A percentile compares a stretch with the other conserved stretches of the same genome.
These are phyloP conservation scores for Adrianichthys oophorus DNA, from an alignment of 2,797 vertebrate species.

Conservation along the genomic window DNA sequence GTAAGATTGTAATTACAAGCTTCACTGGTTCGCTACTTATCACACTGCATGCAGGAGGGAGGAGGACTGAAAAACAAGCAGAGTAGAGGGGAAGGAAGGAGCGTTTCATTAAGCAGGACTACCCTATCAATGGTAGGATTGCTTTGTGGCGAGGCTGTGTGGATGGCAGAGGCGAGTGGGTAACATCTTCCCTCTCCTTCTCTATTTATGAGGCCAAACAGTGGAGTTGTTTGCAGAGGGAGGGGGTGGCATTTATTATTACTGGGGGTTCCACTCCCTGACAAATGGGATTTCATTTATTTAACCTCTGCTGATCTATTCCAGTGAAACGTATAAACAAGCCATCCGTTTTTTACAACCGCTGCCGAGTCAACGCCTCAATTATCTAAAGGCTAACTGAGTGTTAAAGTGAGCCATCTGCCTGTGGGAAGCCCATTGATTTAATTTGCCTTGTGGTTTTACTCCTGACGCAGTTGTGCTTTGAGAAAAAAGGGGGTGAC, in stretches of 20 bases:
- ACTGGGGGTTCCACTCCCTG: slow-evolving; percentile 82
- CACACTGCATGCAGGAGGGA: slow-evolving; percentile 92
- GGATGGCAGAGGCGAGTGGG: slow-evolving; percentile 63
- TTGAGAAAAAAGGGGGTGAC: slow-evolving; percentile 69
- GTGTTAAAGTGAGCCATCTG: slow-evolving; percentile 99
- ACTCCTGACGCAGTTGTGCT: slow-evolving; percentile 68
- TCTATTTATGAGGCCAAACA: slow-evolving; percentile 95
- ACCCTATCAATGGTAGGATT: slow-evolving; percentile 93
- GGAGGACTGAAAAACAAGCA: slow-evolving; percentile 89
- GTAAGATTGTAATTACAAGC: slow-evolving; percentile 98
- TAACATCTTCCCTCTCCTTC: slow-evolving; percentile 77
- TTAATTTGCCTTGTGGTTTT: slow-evolving; percentile 96
- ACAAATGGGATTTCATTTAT: slow-evolving; percentile 99
- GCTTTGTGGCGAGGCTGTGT: slow-evolving; percentile 39
- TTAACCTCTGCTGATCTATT: slow-evolving; percentile 99
- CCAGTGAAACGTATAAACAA: slow-evolving; percentile 99
- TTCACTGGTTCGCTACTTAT: slow-evolving; percentile 95
- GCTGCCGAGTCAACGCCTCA: slow-evolving; percentile 96
- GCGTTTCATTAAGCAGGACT: slow-evolving; percentile 98
- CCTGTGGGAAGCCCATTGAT: slow-evolving; percentile 96
- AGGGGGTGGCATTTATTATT: slow-evolving; percentile 94
- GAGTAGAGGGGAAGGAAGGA: slow-evolving; percentile 81
- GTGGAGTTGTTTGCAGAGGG: slow-evolving; percentile 67
- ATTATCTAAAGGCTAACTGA: slow-evolving; percentile 99
- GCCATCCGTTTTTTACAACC: slow-evolving; percentile 95